Evolutionary conservation across 53 echinoderm and acorn worm genomes (phyloP), one percentile per base, ranked within the genome.

Genomic region (Mesocentrotus franciscanus): DNA sequence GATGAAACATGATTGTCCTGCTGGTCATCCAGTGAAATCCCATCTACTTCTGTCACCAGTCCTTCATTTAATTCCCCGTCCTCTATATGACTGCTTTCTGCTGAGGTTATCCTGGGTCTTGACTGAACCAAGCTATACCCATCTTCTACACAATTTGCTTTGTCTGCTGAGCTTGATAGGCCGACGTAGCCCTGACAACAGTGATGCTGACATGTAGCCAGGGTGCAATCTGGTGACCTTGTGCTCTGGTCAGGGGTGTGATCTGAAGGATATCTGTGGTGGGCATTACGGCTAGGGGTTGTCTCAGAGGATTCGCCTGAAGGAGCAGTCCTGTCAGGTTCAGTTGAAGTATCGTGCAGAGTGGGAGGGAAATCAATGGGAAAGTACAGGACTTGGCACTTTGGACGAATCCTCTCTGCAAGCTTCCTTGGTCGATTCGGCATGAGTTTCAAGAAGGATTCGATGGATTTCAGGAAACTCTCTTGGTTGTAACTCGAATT

Each of bases 401-500:
- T 99, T 85, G 97, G 99, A 76, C 94, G 61, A 71, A 99, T 99
- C 68, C 95, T 95, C 49, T 76, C 81, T 22, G 95, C 95, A 32
- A 98, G 90, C 36, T 94, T 85, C 68, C 79, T 95, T 39, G 97
- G 97, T 60, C 96, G 92, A 96, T 97, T 97, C 16, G 98, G 98
- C 78, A 99, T 99, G 24, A 98, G 93, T 49, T 98, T 97, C 14
- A 99, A 96, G 94, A 98, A 99, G 33, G 98, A 96, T 22, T 96
- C 92, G 26, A 99, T 97, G 61, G 97, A 95, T 9, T 89, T 78
- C 16, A 99, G 92, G 96, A 98, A 99, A 76, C 97, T 97, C 68
- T 97, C 96, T 98, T 97, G 98, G 98, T 98, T 98, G 97, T 99
- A 99, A 22, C 10, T 16, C 20, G 99, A 99, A 91, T 98, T 99